phyloP scores from a whole-genome alignment of 2,113 vertebrate species.

The Sylvia atricapilla region DNA sequence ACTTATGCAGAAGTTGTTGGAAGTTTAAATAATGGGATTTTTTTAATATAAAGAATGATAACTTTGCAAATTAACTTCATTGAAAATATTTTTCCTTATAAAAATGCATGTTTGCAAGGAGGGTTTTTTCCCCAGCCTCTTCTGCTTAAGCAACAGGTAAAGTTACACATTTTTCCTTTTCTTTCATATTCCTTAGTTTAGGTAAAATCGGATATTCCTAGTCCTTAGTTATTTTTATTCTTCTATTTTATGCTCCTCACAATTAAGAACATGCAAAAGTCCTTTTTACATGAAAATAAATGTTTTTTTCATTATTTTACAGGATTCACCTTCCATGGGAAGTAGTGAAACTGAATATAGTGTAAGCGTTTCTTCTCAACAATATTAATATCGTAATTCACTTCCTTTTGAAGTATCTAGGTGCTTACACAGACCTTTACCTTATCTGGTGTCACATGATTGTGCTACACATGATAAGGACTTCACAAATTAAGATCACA shows the following conservation, averaged over 20 bases:
- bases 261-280: not conserved
- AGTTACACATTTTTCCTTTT: not conserved
- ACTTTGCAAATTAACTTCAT: not conserved
- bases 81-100: not conserved
- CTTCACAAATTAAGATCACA: not conserved
- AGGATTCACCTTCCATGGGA: constrained; percentile 37
- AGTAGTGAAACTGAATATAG: not conserved
- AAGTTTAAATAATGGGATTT: not conserved
- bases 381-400: not conserved
- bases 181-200: not conserved
- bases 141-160: not conserved
- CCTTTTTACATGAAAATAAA: not conserved
- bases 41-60: not conserved
- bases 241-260: not conserved
- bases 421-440: not conserved
- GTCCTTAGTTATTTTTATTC: not conserved
- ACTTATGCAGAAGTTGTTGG: not conserved
- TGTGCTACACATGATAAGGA: not conserved
- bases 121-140: accelerated
- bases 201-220: not conserved
- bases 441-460: not conserved
- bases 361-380: constrained; percentile 26
- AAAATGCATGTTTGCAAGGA: not conserved
- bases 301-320: not conserved
- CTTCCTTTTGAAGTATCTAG: not conserved